Evolutionary conservation across 1,140 invertebrate species (phyloP), one percentile per base, ranked within the genome.

Genomic region (Nilaparvata lugens): DNA sequence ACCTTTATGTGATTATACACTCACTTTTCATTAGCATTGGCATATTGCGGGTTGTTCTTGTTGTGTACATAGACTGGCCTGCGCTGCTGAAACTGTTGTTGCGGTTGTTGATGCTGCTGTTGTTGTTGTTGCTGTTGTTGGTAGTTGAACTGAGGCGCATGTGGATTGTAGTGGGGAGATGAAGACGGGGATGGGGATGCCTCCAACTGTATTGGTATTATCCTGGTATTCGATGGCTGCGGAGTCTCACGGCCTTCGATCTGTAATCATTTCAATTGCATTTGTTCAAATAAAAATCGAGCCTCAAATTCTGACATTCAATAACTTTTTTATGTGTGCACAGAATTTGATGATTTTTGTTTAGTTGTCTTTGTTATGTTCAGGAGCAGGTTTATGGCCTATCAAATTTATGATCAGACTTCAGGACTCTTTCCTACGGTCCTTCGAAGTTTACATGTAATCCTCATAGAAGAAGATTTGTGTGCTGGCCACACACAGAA

Each of bases 121-220:
- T 58, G 52, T n/a, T 18, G 43, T 53, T 48, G 61, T 9, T 52
- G 52, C 19, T 56, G 52, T 45, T 58, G 59, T 21, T 56, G 52
- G 61, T 63, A 52, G 14, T 60, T 18, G 23, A 31, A 53, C 16
- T 54, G 14, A 28, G 59, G 52, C 23, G 21, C 16, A 48, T 48
- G 18, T 43, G 4, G 18, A 28, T 52, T 53, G 13, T 35, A 52
- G 18, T 54, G 24, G 24, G 59, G 59, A 6, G 59, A 60, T 11
- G 43, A 19, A 11, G 69, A 70, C 48, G n/a, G n/a, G 4, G 59
- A 60, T 11, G 43, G 24, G 9, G 69, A 70, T 48, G 73, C 73
- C 63, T 79, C 78, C 59, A 79, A 59, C 61, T 75, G 74, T 55
- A 79, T 78, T 56, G 78, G 77, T 64, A 79, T 78, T 25, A 79